Conservation (phyloP, 2,113 vertebrate genomes). For the Erythrolamprus reginae region DNA sequence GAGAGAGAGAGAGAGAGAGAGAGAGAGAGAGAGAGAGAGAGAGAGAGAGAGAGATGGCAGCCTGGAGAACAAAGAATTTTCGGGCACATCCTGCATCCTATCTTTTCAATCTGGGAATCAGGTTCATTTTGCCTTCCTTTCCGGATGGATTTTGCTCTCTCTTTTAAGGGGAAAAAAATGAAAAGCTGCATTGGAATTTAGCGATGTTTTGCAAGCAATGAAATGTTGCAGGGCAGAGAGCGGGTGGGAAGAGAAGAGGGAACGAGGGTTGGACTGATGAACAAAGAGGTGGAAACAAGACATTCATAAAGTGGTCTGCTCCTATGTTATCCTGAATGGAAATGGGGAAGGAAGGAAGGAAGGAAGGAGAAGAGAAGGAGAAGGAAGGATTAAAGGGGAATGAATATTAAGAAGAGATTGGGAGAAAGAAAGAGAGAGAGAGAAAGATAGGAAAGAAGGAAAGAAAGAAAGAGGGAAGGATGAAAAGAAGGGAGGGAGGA, state of each 20-base stretch:
- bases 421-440: background rate
- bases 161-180: too few species aligned
- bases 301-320: background rate
- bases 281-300: background rate
- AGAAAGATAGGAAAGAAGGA: too few species aligned
- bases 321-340: background rate
- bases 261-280: background rate
- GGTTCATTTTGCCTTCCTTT: background rate
- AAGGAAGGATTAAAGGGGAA: background rate
- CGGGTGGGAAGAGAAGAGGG: background rate
- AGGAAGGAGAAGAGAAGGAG: background rate
- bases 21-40: too few species aligned
- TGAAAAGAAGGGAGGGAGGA: too few species aligned
- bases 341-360: background rate
- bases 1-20: too few species aligned
- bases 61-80: background rate
- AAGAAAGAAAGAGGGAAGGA: too few species aligned
- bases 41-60: too few species aligned
- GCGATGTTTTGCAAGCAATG: background rate
- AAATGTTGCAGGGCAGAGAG: background rate
- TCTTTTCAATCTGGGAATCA: background rate
- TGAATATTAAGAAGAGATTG: background rate
- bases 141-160: background rate
- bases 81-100: background rate
- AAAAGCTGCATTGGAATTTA: background rate